Percentiles rank a stretch among this genome's conserved stretches.
These are phyloP conservation scores for Otolemur crassicaudatus DNA, from an alignment of 2,797 vertebrate species.

Conservation along the genomic window DNA sequence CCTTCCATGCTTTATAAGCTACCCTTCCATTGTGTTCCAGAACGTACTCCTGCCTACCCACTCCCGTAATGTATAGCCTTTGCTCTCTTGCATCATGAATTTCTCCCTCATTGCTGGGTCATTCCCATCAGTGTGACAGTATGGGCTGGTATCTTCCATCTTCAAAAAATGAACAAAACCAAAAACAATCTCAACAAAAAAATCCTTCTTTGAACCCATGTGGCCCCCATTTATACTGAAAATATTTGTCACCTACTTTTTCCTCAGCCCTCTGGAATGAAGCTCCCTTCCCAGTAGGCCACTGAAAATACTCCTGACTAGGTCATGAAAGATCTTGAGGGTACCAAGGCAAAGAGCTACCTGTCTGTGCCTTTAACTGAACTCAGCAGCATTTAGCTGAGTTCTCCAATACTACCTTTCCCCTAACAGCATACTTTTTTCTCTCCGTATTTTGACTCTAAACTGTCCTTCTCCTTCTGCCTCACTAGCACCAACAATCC, in stretches of 20 bases:
- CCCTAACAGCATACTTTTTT: not conserved
- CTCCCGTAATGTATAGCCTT: not conserved
- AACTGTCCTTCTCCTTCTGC: not conserved
- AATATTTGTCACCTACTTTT: not conserved
- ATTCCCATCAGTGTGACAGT: not conserved
- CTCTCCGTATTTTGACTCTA: not conserved
- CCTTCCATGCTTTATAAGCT: not conserved
- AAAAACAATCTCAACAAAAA: not conserved
- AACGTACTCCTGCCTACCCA: not conserved
- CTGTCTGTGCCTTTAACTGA: not conserved
- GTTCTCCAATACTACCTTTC: not conserved
- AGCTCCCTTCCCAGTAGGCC: not conserved
- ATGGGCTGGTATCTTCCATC: not conserved
- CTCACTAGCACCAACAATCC: not conserved
- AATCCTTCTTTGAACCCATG: not conserved
- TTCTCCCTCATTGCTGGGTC: not conserved
- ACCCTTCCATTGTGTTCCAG: not conserved
- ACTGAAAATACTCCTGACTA: not conserved
- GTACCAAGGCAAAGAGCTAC: slow-evolving; percentile 26
- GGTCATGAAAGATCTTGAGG: not conserved
- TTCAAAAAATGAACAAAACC: not conserved
- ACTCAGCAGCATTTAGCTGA: not conserved
- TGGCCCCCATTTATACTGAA: not conserved
- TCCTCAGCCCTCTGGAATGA: not conserved
- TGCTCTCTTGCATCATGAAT: not conserved